A percentile compares a stretch with the other conserved stretches of the same genome.
phyloP scores from a whole-genome alignment of 2,888 invertebrate genomes.

The Rugalucina vietnamica region DNA sequence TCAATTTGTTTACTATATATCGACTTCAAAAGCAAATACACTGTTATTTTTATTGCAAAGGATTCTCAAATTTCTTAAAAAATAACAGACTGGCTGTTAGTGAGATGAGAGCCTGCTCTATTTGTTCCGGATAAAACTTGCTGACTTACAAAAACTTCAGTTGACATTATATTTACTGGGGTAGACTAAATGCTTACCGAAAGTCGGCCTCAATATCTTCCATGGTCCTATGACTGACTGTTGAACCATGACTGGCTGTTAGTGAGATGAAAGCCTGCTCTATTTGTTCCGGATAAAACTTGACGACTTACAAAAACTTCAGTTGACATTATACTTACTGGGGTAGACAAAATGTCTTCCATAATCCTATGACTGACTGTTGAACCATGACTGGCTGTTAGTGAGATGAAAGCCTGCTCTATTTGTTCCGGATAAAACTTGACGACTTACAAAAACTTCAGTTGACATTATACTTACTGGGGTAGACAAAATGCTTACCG shows the following conservation, averaged over 20 bases:
- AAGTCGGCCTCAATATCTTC: conserved; percentile 94
- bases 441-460: too few relatives aligned
- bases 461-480: too few relatives aligned
- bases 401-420: conserved; percentile 86
- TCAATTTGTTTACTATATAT: too few relatives aligned
- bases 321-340: too few relatives aligned
- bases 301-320: too few relatives aligned
- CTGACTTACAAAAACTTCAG: too few relatives aligned
- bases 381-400: conserved; percentile 65
- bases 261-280: conserved; percentile 87
- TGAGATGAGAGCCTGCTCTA: conserved; percentile 87
- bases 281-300: conserved; percentile 82
- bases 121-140: conserved; percentile 81
- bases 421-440: conserved; percentile 82
- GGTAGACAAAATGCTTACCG: conserved; percentile 87
- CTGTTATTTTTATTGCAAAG: too few relatives aligned
- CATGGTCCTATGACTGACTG: conserved; percentile 85
- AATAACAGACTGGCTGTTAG: conserved; percentile 69
- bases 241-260: conserved; percentile 62
- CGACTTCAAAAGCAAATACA: too few relatives aligned
- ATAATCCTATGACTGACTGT: conserved; percentile 85
- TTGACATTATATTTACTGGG: too few relatives aligned
- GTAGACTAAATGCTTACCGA: conserved; percentile 87
- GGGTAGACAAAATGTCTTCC: too few relatives aligned
- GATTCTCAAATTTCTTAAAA: too few relatives aligned